Evolutionary conservation across 2,888 invertebrate species (phyloP).

Genomic region (Cyaniris semiargus): DNA sequence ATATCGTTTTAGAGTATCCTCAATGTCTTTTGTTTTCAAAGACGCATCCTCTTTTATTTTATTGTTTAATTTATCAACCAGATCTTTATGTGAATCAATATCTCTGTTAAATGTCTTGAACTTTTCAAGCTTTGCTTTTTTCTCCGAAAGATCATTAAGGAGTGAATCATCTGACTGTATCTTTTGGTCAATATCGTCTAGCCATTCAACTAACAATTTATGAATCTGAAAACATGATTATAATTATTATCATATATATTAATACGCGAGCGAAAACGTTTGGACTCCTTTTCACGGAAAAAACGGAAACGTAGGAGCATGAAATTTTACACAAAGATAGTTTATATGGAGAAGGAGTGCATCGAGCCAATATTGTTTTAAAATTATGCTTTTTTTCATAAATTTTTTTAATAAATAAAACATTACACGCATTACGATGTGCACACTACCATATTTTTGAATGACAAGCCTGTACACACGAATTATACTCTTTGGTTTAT

Average conservation of each 20-base stretch:
- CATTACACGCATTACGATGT: too few species aligned
- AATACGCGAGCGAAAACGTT: too few species aligned
- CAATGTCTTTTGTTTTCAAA: conserved; percentile 84
- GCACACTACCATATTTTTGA: too few species aligned
- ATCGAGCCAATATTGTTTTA: too few species aligned
- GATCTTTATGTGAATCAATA: conserved; percentile 88
- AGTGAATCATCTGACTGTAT: conserved; percentile 86
- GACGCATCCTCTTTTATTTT: conserved; percentile 86
- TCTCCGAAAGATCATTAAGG: conserved; percentile 93
- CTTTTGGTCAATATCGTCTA: conserved; percentile 93
- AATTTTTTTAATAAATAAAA: too few species aligned
- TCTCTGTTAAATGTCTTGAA: conserved; percentile 91
- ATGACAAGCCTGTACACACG: too few species aligned
- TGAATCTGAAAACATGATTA: conserved; percentile 68
- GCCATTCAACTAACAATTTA: conserved; percentile 91
- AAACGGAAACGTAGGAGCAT: too few species aligned
- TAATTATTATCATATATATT: neutral
- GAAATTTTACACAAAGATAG: too few species aligned
- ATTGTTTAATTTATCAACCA: conserved; percentile 87
- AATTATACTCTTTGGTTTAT: too few species aligned
- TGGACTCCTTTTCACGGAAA: too few species aligned
- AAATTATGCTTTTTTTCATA: too few species aligned
- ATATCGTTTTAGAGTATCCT: conserved; percentile 85
- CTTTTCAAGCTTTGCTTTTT: conserved; percentile 93
- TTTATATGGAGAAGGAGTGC: too few species aligned